These are phyloP conservation scores for Osmerus eperlanus DNA, from an alignment of 2,113 vertebrate genomes.

Conservation along the genomic window DNA sequence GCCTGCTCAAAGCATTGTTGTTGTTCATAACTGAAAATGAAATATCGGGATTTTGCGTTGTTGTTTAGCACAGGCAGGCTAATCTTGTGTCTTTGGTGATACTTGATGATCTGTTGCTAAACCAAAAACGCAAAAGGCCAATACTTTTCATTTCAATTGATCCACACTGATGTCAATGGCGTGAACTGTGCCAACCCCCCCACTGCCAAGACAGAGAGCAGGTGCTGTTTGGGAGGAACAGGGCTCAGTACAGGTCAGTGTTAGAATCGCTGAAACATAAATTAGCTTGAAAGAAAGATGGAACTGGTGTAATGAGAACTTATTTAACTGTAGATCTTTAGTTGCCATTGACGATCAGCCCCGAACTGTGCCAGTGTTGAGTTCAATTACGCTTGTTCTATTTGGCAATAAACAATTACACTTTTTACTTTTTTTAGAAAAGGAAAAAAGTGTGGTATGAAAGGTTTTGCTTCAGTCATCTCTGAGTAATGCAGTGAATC, in stretches of 20 bases:
- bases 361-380: constrained; percentile 7
- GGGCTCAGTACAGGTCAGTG: constrained; percentile 19
- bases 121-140: no score
- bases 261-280: constrained; percentile 12
- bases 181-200: constrained; percentile 7
- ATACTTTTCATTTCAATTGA: no score
- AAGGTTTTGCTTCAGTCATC: no score
- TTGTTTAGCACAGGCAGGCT: no score
- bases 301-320: neutral
- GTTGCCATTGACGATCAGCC: constrained; percentile 1
- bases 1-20: constrained; percentile 31
- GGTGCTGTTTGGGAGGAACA: constrained; percentile 29
- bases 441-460: no score
- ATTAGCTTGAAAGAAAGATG: neutral
- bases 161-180: constrained; percentile 20
- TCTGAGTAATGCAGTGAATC: constrained; percentile 20
- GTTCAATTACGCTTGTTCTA: constrained; percentile 15
- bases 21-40: no score
- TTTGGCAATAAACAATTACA: neutral
- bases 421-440: no score
- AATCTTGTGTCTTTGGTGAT: no score
- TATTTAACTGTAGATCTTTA: neutral
- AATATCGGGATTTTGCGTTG: no score
- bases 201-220: constrained; percentile 16
- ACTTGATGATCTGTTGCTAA: no score